phyloP scores from a whole-genome alignment of 2,888 invertebrate genomes.

The Nymphalis urticae region DNA sequence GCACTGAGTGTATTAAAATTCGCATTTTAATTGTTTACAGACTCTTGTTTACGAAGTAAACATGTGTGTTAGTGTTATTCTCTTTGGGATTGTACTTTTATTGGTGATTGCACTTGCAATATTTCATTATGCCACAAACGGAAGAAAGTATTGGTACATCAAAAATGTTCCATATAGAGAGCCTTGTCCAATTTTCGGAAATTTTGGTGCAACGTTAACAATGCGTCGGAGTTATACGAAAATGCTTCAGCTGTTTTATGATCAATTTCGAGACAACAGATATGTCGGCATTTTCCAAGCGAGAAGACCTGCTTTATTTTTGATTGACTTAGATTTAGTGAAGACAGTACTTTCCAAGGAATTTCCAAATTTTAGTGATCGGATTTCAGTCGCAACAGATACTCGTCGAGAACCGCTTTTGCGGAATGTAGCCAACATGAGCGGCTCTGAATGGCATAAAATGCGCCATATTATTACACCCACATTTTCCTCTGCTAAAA shows the following conservation, averaged over 20 bases:
- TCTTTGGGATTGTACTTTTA: conserved; percentile 55
- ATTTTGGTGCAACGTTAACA: conserved; percentile 71
- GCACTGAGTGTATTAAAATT: not conserved
- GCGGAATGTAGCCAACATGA: conserved; percentile 73
- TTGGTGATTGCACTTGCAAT: conserved; percentile 57
- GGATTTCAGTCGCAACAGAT: conserved; percentile 68
- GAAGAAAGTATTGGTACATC: conserved; percentile 70
- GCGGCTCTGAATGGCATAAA: conserved; percentile 73
- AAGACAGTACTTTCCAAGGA: conserved; percentile 67
- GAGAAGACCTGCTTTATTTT: conserved; percentile 68
- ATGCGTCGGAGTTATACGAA: conserved; percentile 69
- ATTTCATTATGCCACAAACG: conserved; percentile 66
- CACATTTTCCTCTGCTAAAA: conserved; percentile 76
- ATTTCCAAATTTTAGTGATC: conserved; percentile 68
- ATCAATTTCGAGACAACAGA: conserved; percentile 59
- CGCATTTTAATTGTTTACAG: conserved; percentile 40
- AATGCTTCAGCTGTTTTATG: conserved; percentile 68
- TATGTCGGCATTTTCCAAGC: conserved; percentile 76
- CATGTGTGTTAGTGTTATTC: conserved; percentile 47
- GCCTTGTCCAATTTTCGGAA: conserved; percentile 77
- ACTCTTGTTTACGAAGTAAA: conserved; percentile 47
- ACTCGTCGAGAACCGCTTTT: conserved; percentile 71
- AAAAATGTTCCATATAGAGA: conserved; percentile 72
- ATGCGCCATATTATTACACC: conserved; percentile 75
- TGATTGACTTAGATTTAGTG: conserved; percentile 67